Evolutionary conservation across 2,797 vertebrate genomes (phyloP).

Genomic region (Xenops minutus): DNA sequence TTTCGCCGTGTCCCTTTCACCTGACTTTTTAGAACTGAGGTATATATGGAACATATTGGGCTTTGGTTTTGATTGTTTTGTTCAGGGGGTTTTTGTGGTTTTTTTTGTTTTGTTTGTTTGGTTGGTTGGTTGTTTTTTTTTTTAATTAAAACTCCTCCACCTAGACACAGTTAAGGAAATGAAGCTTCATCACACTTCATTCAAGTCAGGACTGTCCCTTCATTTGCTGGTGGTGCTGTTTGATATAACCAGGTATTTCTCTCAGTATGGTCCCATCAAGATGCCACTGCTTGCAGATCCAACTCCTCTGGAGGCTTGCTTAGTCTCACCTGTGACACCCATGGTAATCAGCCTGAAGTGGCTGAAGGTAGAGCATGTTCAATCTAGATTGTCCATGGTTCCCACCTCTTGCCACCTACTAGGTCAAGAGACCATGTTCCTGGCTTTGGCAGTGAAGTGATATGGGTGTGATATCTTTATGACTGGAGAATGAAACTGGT

Average conservation of each 20-base stretch:
- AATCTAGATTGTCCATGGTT: background rate
- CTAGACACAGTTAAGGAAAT: background rate
- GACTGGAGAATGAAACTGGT: background rate
- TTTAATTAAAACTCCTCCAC: background rate
- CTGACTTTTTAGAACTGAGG: background rate
- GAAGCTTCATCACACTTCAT: background rate
- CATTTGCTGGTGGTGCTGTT: background rate
- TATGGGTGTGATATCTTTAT: background rate
- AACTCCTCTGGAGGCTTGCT: background rate
- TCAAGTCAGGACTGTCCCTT: background rate
- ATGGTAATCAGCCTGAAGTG: background rate
- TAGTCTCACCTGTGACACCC: rapidly evolving
- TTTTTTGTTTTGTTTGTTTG: too few relatives aligned
- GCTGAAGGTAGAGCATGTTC: background rate
- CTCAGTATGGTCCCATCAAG: background rate
- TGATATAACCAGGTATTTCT: background rate
- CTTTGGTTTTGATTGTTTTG: background rate
- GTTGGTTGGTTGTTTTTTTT: too few relatives aligned
- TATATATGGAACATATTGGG: background rate
- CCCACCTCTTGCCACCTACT: background rate
- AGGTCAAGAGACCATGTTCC: background rate
- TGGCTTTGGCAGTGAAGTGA: background rate
- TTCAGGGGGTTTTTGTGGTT: too few relatives aligned
- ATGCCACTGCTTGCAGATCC: background rate
- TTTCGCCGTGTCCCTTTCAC: background rate